A percentile compares a stretch with the other conserved stretches of the same genome.
phyloP scores from a whole-genome alignment of 1,140 invertebrate genomes.

The Orchesella cincta region DNA sequence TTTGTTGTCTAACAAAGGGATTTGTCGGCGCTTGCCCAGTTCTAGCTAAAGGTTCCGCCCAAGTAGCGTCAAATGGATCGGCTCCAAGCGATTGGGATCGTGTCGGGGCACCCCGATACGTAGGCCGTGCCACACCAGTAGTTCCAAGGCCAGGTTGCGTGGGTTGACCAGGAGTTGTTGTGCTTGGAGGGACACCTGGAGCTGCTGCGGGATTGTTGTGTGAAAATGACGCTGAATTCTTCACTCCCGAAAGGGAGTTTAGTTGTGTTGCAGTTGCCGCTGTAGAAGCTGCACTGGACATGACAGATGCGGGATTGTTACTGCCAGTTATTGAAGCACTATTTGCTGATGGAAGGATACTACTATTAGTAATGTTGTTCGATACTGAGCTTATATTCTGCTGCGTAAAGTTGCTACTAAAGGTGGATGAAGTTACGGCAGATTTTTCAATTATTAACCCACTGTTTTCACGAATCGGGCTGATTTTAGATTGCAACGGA shows the following conservation, averaged over 20 bases:
- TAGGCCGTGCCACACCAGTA: not conserved
- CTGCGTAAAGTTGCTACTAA: not conserved
- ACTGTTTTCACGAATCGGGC: slow-evolving; percentile 12
- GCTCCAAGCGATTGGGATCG: slow-evolving; percentile 46
- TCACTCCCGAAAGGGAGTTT: not conserved
- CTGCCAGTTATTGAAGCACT: slow-evolving; percentile 11
- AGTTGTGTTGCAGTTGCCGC: not conserved
- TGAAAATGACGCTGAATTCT: not conserved
- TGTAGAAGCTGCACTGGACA: not conserved
- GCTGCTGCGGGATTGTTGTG: not conserved
- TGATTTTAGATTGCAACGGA: slow-evolving; percentile 34
- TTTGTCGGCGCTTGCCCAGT: slow-evolving; percentile 48
- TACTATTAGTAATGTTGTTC: slow-evolving; percentile 5
- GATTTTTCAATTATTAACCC: not conserved
- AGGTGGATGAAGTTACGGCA: not conserved
- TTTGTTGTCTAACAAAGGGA: slow-evolving; percentile 48
- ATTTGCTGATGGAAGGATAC: not conserved
- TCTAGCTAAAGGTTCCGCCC: slow-evolving; percentile 42
- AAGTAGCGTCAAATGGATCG: slow-evolving; percentile 50
- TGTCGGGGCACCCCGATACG: slow-evolving; percentile 25
- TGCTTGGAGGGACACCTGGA: not conserved
- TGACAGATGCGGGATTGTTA: not conserved
- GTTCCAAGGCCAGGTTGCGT: not conserved
- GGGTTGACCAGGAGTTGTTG: not conserved
- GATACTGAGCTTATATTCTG: not conserved